Evolutionary conservation across 2,113 vertebrate species (phyloP).

Genomic region (Seriola quinqueradiata): DNA sequence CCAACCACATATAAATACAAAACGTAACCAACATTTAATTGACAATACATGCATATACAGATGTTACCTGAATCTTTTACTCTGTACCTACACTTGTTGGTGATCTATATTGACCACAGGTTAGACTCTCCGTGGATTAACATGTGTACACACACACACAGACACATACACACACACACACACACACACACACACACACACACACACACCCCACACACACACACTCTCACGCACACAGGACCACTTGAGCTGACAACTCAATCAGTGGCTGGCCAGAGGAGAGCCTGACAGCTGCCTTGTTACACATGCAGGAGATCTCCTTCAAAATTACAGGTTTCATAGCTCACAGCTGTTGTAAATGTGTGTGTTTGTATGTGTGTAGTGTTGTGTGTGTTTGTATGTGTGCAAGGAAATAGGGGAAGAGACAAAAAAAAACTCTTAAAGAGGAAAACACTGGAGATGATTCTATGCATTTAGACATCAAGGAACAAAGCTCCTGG

Average conservation of each 20-base stretch:
- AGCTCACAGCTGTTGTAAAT: constrained; percentile 19
- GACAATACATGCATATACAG: neutral
- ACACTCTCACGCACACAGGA: constrained; percentile 3
- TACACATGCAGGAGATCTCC: constrained; percentile 20
- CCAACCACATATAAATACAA: too few relatives aligned
- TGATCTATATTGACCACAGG: constrained; percentile 31
- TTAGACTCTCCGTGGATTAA: constrained; percentile 24
- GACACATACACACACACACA: too few relatives aligned
- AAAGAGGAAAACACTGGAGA: neutral
- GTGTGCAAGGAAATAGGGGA: neutral
- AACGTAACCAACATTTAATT: neutral
- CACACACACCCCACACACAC: neutral
- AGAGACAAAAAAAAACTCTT: neutral
- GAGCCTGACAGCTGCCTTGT: constrained; percentile 41
- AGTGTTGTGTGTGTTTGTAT: neutral
- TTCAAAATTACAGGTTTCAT: constrained; percentile 55
- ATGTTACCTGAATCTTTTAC: neutral
- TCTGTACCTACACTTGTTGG: neutral
- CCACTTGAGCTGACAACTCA: constrained; percentile 42
- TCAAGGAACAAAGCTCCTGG: constrained; percentile 42
- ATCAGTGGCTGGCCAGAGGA: constrained; percentile 21
- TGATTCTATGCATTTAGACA: constrained; percentile 23
- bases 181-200: too few relatives aligned
- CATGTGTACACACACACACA: neutral
- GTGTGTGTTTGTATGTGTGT: neutral